Evolutionary conservation across 2,113 vertebrate species (phyloP), one percentile per base, ranked within the genome.

Genomic region (Dolichallabes microphthalmus): DNA sequence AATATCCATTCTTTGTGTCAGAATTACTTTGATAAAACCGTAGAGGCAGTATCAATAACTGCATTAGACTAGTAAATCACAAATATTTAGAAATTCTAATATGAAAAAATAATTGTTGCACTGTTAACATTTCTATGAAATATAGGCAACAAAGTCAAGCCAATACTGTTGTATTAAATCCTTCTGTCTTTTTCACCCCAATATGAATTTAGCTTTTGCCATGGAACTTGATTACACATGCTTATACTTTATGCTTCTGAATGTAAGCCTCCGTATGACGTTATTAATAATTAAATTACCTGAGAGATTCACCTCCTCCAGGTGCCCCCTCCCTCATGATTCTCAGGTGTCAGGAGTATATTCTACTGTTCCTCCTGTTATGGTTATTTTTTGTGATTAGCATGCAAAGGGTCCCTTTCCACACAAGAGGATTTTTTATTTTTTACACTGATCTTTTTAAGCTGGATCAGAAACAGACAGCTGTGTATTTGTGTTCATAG

Each of bases 121-220:
- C 45, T 77, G 45, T 64, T 64, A 64, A 50, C 58, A 84, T 84
- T 84, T 77, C 60, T 50, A 66, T 63, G 17, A 75, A 74, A 60
- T 45, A 32, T 19, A 64, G 20, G 71, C 68, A 84, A 45, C 45
- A 76, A 77, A 76, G 45, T 60, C 50, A 84, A 68, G 53, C 73
- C 27, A 66, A 39, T 39, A 50, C 50, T 20, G 68, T 52, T 83
- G 68, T 39, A 55, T 73, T 73, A 25, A 73, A 74, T 83, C 32
- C 68, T 55, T 25, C 35, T 55, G 20, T 14, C 19, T 84, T 68
- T 64, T 85, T 68, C 22, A 6, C 15, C 15, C 4, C 57, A n/a
- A 9, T 20, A n/a, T 58, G 50, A 69, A 22, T 50, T 60, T 71
- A 60, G 39, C 35, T 45, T 30, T 79, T 69, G 63, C 63, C 27